A percentile compares a stretch with the other conserved stretches of the same genome.
Evolutionary conservation across 2,113 vertebrate genomes (phyloP).

Genomic region (Sylvilagus bachmani): DNA sequence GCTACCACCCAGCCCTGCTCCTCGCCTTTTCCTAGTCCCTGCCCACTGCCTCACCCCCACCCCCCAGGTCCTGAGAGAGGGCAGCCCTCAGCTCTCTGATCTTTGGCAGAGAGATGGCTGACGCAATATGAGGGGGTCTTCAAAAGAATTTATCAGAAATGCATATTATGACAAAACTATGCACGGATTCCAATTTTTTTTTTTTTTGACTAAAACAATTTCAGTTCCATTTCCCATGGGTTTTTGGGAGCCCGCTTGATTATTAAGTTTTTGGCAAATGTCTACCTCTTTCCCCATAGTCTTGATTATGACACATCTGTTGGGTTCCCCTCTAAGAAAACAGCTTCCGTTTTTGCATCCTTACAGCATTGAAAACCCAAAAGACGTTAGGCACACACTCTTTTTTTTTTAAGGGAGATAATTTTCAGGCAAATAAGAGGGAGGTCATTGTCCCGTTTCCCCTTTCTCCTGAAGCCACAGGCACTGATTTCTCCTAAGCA

Average conservation of each 20-base stretch:
- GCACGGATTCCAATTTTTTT: too few relatives aligned
- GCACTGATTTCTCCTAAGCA: neutral
- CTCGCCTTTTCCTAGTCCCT: neutral
- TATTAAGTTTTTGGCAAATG: neutral
- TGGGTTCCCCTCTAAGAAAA: neutral
- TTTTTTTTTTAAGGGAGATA: neutral
- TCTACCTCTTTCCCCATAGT: neutral
- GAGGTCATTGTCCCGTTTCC: neutral
- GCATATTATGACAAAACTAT: too few relatives aligned
- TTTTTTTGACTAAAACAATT: too few relatives aligned
- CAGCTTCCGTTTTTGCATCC: neutral
- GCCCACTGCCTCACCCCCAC: neutral
- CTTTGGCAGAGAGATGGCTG: neutral
- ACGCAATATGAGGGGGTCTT: neutral
- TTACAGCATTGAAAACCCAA: slow-evolving; percentile 11
- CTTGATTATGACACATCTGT: neutral
- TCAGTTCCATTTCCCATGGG: too few relatives aligned
- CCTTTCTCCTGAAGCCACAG: neutral
- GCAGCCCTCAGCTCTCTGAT: neutral
- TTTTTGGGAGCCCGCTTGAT: neutral
- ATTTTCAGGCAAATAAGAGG: slow-evolving; percentile 24
- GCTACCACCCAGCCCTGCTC: neutral
- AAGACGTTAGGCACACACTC: neutral
- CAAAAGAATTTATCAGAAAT: too few relatives aligned
- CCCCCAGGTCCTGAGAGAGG: neutral